Conservation (phyloP, 1,140 invertebrate genomes). For the Drosophila malerkotliana region DNA sequence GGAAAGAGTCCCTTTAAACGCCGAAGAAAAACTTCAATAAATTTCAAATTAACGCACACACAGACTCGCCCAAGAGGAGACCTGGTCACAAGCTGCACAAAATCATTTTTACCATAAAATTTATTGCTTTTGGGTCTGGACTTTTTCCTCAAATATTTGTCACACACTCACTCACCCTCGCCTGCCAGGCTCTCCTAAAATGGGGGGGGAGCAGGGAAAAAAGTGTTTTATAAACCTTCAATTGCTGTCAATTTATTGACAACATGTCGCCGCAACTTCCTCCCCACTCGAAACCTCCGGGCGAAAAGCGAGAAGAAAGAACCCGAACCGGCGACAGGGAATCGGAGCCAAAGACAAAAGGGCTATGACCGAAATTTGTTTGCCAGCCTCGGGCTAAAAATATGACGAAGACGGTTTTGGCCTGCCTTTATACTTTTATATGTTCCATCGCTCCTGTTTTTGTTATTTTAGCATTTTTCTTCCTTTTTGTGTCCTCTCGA, state of each 20-base stretch:
- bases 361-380: constrained; percentile 69
- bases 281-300: constrained; percentile 43
- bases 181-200: not conserved
- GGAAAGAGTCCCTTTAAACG: constrained; percentile 14
- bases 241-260: constrained; percentile 83
- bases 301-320: constrained; percentile 44
- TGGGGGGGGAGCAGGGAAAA: constrained; percentile 39
- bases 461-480: constrained; percentile 6
- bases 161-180: constrained; percentile 35
- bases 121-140: constrained; percentile 73
- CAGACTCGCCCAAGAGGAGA: not conserved
- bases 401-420: constrained; percentile 55
- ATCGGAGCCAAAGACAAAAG: constrained; percentile 49
- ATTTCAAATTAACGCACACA: constrained; percentile 57
- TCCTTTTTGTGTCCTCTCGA: constrained; percentile 14
- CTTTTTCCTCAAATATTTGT: constrained; percentile 69
- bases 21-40: constrained; percentile 57
- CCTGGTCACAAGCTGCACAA: constrained; percentile 61
- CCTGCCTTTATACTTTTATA: constrained; percentile 40
- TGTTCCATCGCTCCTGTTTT: constrained; percentile 28
- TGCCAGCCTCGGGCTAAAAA: constrained; percentile 64
- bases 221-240: constrained; percentile 83
- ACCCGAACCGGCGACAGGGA: constrained; percentile 8
- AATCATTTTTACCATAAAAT: constrained; percentile 80
- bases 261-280: constrained; percentile 73